Percentiles rank a stretch among this genome's conserved stretches.
phyloP scores from a whole-genome alignment of 2,113 vertebrate genomes.

The Syngnathus scovelli region DNA sequence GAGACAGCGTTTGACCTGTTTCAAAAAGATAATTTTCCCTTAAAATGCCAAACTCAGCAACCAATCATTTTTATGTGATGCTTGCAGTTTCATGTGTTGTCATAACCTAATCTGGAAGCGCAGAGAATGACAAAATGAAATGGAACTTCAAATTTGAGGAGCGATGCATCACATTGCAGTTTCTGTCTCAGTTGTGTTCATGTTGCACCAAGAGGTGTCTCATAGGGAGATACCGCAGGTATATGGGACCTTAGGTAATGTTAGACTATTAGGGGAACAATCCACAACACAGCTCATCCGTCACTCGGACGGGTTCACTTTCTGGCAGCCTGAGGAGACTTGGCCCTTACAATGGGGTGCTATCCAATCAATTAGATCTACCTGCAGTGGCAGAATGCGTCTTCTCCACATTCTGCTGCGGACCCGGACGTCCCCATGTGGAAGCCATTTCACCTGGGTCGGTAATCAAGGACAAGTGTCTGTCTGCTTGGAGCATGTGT shows the following conservation, averaged over 20 bases:
- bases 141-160: slow-evolving; percentile 2
- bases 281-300: slow-evolving; percentile 56
- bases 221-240: slow-evolving; percentile 44
- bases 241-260: slow-evolving; percentile 43
- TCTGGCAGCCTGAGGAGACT: slow-evolving; percentile 60
- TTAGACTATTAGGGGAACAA: slow-evolving; percentile 60
- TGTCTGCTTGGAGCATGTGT: slow-evolving; percentile 58
- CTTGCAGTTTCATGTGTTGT: slow-evolving; percentile 2
- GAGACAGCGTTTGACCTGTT: slow-evolving; percentile 77
- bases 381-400: slow-evolving; percentile 49
- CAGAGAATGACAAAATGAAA: background rate
- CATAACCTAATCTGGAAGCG: slow-evolving; percentile 8
- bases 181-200: background rate
- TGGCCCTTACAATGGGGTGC: slow-evolving; percentile 65
- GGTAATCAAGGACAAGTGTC: slow-evolving; percentile 67
- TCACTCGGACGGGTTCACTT: slow-evolving; percentile 58
- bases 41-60: slow-evolving; percentile 30
- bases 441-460: slow-evolving; percentile 60
- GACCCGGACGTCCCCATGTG: slow-evolving; percentile 65
- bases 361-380: slow-evolving; percentile 71
- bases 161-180: slow-evolving; percentile 12
- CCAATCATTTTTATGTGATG: background rate
- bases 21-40: slow-evolving; percentile 34
- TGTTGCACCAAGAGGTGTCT: slow-evolving; percentile 41
- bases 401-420: slow-evolving; percentile 59